Base-by-base conservation (phyloP, 1,140 invertebrate genomes). In the Bombus affinis region DNA sequence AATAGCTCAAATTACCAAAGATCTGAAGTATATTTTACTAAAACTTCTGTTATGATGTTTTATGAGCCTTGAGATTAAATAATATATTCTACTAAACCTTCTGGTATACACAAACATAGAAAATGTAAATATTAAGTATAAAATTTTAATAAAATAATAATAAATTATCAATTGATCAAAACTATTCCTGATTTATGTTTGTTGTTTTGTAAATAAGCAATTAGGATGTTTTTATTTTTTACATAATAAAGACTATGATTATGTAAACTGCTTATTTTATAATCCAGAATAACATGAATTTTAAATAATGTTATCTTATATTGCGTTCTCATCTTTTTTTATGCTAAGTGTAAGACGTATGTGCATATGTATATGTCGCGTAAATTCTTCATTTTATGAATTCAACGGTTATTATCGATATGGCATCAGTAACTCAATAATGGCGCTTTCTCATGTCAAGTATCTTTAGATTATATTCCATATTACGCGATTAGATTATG, bases 341-440 rank as follows among this genome's bases (percentile, higher is more conserved):
- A 2, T 66, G 3, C 3, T 12, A 28, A n/a, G 1, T 53, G 15
- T 44, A 18, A 53, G 18, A 65, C 18, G 28, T 62, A 22, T 35
- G 37, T 37, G 12, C 12, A 18, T n/a, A 28, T 15, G 10, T 2
- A n/a, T 62, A 28, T 12, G 62, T 53, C 35, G 13, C 9, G 37
- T 68, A 68, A 57, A 70, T 57, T 44, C n/a, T 70, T 83, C 66
- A 47, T 75, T 83, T 78, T 78, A 57, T 28, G 65, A 78, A 35
- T 47, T 44, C 62, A 59, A 78, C 44, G 47, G n/a, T 78, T 78
- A 77, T 78, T 77, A 73, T 65, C 39, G 53, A 57, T 35, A 65
- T 85, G 59, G 28, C 25, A 73, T 53, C 25, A 13, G n/a, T 85
- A 42, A 81, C 68, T 80, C 77, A 81, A 73, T 72, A 42, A 28